Evolutionary conservation across 2,797 vertebrate genomes (phyloP).

Genomic region (Dryobates pubescens): DNA sequence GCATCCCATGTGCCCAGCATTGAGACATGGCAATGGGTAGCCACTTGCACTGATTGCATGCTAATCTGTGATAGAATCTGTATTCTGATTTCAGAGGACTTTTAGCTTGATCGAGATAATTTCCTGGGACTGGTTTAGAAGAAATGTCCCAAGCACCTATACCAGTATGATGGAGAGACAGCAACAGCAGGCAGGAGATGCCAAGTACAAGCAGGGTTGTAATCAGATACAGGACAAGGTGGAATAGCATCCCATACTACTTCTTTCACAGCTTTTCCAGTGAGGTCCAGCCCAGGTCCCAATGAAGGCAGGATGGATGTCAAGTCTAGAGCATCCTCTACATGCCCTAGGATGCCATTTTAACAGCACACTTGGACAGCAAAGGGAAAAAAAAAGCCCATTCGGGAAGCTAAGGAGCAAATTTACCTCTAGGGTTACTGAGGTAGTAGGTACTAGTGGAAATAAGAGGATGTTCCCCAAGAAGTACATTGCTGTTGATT

Average conservation of each 20-base stretch:
- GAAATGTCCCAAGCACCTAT: background rate
- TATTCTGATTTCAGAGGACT: background rate
- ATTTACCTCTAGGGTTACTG: background rate
- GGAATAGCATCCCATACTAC: background rate
- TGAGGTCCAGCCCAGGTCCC: background rate
- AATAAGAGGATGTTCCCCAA: background rate
- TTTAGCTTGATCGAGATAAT: background rate
- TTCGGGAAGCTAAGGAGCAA: background rate
- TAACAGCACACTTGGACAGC: background rate
- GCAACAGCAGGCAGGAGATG: background rate
- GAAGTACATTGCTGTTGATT: background rate
- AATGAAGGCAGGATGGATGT: background rate
- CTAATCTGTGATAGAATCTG: background rate
- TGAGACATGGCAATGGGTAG: background rate
- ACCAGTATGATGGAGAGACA: background rate
- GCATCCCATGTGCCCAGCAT: too few relatives aligned
- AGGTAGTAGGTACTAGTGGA: background rate
- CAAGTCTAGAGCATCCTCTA: background rate
- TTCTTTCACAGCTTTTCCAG: background rate
- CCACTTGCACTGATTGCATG: background rate
- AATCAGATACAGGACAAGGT: background rate
- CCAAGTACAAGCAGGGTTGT: background rate
- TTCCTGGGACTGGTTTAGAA: background rate
- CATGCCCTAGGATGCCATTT: background rate
- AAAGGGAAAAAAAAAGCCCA: background rate